These are phyloP conservation scores for Cosmopolites sordidus DNA, from an alignment of 2,888 invertebrate genomes.

Conservation along the genomic window DNA sequence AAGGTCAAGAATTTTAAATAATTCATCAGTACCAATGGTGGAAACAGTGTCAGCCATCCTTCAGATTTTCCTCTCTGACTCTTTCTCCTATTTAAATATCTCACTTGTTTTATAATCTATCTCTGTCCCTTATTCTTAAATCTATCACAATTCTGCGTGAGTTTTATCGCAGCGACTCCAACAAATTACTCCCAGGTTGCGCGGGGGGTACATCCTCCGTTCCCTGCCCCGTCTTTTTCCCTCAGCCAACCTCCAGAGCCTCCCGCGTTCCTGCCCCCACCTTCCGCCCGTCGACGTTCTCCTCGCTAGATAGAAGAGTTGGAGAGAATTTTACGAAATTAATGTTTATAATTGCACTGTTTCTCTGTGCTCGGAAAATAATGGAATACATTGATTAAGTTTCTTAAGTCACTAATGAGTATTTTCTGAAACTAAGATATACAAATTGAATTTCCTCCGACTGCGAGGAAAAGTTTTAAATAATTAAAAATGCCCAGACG, in stretches of 20 bases:
- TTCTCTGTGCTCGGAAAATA: slow-evolving; percentile 37
- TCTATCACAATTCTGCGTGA: slow-evolving; percentile 49
- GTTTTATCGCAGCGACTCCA: slow-evolving; percentile 46
- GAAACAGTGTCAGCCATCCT: neutral
- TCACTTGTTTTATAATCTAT: slow-evolving; percentile 46
- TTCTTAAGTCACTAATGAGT: slow-evolving; percentile 39
- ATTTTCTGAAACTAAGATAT: slow-evolving; percentile 36
- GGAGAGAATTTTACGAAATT: slow-evolving; percentile 44
- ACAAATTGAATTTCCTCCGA: slow-evolving; percentile 33
- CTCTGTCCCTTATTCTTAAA: slow-evolving; percentile 47
- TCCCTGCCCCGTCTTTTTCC: neutral
- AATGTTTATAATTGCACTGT: slow-evolving; percentile 45
- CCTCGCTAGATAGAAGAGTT: slow-evolving; percentile 31
- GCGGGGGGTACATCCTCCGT: slow-evolving; percentile 12
- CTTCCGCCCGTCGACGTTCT: slow-evolving; percentile 19
- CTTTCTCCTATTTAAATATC: slow-evolving; percentile 41
- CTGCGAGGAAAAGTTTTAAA: slow-evolving; percentile 27
- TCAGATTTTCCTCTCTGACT: slow-evolving; percentile 24
- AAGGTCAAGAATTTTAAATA: too few relatives aligned
- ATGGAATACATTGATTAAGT: slow-evolving; percentile 43
- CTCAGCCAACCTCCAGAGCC: neutral
- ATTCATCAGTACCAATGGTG: slow-evolving; percentile 22
- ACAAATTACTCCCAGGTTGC: slow-evolving; percentile 46
- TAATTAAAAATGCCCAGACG: slow-evolving; percentile 29
- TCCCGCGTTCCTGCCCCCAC: neutral